Conservation (phyloP, 2,797 vertebrate genomes). For the Scarus forsteni region DNA sequence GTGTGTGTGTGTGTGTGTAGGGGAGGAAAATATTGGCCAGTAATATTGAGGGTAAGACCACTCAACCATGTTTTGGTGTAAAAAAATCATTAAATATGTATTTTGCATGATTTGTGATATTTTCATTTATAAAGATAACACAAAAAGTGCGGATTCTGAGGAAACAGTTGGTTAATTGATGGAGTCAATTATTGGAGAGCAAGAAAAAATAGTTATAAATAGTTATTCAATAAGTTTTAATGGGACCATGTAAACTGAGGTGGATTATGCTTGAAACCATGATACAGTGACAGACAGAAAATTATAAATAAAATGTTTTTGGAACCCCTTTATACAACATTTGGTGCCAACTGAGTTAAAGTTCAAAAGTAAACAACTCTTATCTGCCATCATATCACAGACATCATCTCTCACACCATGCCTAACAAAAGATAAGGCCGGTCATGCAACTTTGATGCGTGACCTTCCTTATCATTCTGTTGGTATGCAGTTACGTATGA, state of each 20-base stretch:
- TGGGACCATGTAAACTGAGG: no score
- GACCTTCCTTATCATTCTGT: slow-evolving; percentile 26
- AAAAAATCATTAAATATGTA: no score
- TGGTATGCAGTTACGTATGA: neutral
- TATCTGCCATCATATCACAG: neutral
- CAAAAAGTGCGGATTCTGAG: no score
- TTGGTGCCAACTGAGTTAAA: slow-evolving; percentile 3
- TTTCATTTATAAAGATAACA: no score
- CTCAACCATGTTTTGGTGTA: no score
- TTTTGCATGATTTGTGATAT: no score
- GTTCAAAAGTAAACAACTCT: neutral
- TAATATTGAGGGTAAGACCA: no score
- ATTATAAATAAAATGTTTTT: neutral
- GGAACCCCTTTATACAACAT: neutral
- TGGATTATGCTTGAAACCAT: neutral
- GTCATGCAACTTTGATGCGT: slow-evolving; percentile 16
- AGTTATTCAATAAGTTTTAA: neutral
- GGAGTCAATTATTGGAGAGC: no score
- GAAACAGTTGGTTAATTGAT: no score
- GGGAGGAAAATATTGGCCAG: no score
- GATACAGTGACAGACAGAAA: neutral
- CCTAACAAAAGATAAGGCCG: neutral
- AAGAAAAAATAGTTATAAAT: no score
- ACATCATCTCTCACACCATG: neutral
- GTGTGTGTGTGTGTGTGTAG: no score